Conservation (phyloP, 92 coral and sea anemone genomes). For the Porites lobata region DNA sequence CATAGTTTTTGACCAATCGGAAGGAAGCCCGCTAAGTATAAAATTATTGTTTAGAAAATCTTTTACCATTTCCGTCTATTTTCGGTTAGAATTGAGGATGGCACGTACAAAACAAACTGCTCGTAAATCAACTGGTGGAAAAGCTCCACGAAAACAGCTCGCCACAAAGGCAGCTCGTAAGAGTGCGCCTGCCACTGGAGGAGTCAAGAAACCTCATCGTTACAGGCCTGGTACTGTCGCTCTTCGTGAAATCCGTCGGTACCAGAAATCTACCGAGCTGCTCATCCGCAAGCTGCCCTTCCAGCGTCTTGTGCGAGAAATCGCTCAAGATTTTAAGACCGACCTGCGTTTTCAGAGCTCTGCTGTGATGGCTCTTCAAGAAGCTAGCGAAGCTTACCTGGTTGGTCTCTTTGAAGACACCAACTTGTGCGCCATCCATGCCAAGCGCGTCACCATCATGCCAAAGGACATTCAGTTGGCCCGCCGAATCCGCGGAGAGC, state of each 20-base stretch:
- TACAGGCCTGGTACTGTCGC: slow-evolving; percentile 91
- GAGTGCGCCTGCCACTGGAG: slow-evolving; percentile 88
- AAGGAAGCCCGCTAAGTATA: slow-evolving; percentile 8
- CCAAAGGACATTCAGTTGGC: slow-evolving; percentile 99
- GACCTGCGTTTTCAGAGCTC: slow-evolving; percentile 94
- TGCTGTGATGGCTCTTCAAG: slow-evolving; percentile 96
- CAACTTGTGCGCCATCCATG: slow-evolving; percentile 99
- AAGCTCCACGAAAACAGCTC: slow-evolving; percentile 94
- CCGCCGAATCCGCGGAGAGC: slow-evolving; percentile 93
- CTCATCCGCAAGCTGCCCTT: slow-evolving; percentile 90
- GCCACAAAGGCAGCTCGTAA: slow-evolving; percentile 93
- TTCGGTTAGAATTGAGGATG: slow-evolving; percentile 23
- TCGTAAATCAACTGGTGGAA: slow-evolving; percentile 91
- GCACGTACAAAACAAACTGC: slow-evolving; percentile 93
- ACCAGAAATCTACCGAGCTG: slow-evolving; percentile 88
- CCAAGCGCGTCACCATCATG: slow-evolving; percentile 99
- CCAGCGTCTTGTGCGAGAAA: slow-evolving; percentile 89
- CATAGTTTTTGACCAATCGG: slow-evolving; percentile 9
- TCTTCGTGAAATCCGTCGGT: slow-evolving; percentile 91
- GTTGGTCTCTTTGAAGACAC: slow-evolving; percentile 99
- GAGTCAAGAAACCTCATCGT: slow-evolving; percentile 89
- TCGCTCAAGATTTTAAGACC: slow-evolving; percentile 89
- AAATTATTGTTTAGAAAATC: neutral
- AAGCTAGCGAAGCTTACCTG: slow-evolving; percentile 97
- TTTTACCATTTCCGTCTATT: neutral